Base-by-base conservation (phyloP, 1,140 invertebrate genomes). In the Coenobita brevimanus region DNA sequence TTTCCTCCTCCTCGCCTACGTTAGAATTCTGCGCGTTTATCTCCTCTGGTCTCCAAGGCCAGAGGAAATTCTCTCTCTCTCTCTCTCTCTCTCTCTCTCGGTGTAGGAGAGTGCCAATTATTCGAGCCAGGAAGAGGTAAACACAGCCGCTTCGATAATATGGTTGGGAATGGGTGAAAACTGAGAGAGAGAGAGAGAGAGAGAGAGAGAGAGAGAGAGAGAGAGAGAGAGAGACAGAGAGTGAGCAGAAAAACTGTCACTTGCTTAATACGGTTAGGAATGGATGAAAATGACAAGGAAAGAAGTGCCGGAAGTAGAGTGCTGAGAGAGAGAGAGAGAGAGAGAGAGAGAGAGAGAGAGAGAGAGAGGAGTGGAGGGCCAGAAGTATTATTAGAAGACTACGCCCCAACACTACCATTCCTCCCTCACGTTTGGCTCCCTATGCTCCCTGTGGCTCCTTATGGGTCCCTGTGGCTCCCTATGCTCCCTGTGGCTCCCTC, bases 171-270 rank as follows among this genome's bases (percentile, higher is more conserved):
- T 6, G 3, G n/a, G 21, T 30, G n/a, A n/a, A n/a, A n/a, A n/a
- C n/a, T n/a, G n/a, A n/a, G n/a, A n/a, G n/a, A n/a, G n/a, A n/a
- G n/a, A 64, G 62, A 69, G 62, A 64, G 62, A 64, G 62, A 64
- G 62, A 64, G 62, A 64, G 62, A 64, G 62, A 69, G 64, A 69
- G 64, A 69, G 64, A 69, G 64, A 69, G 64, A 64, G 62, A 64
- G 62, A 64, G 62, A 64, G 62, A 64, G 67, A 71, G 67, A 71
- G 67, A 71, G 67, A 71, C 33, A 71, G 67, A 71, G 67, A 36
- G 6, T 3, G 3, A 10, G 21, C 6, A 30, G 15, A 33, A 17
- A 33, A 64, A 24, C 21, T 24, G 6, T 30, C 3, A 6, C 33
- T n/a, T 64, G n/a, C 62, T 24, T 21, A 6, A 3, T 21, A 3